These are phyloP conservation scores for Xiphophorus couchianus DNA, from an alignment of 2,113 vertebrate species.

Conservation along the genomic window DNA sequence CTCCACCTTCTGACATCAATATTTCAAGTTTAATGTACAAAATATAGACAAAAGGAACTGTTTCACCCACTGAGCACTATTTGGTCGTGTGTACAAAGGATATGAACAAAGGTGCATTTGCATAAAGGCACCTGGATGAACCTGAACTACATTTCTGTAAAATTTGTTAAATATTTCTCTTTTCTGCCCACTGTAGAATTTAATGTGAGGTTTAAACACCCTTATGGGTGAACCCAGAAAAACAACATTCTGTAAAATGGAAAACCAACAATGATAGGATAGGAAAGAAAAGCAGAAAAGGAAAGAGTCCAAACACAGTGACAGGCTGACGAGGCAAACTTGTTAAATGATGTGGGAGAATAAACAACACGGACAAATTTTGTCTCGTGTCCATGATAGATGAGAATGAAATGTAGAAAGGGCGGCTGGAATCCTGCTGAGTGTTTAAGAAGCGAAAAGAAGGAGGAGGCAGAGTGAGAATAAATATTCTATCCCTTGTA, in stretches of 20 bases:
- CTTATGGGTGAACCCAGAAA: not conserved
- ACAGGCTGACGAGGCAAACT: constrained; percentile 60
- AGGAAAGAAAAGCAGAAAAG: constrained; percentile 9
- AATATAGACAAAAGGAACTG: constrained; percentile 1
- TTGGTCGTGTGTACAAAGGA: constrained; percentile 7
- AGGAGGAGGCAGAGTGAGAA: constrained; percentile 47
- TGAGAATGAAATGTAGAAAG: constrained; percentile 20
- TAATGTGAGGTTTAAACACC: constrained; percentile 6
- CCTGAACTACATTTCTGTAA: constrained; percentile 16
- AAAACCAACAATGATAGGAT: constrained; percentile 1
- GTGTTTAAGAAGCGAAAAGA: constrained; percentile 45
- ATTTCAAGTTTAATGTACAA: constrained; percentile 21
- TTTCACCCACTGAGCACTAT: constrained; percentile 27
- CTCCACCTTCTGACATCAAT: constrained; percentile 23
- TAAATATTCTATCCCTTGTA: constrained; percentile 42
- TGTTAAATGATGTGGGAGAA: constrained; percentile 56
- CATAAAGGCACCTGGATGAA: constrained; percentile 27
- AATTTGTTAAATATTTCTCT: constrained; percentile 17
- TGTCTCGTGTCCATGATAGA: constrained; percentile 38
- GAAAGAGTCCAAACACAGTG: constrained; percentile 17
- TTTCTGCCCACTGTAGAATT: constrained; percentile 14
- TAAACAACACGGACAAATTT: constrained; percentile 55
- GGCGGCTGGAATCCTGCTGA: constrained; percentile 45
- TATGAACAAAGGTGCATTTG: constrained; percentile 36
- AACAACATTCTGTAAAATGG: not conserved